Base-by-base conservation (phyloP, 1,140 invertebrate genomes). In the Drosophila yakuba region DNA sequence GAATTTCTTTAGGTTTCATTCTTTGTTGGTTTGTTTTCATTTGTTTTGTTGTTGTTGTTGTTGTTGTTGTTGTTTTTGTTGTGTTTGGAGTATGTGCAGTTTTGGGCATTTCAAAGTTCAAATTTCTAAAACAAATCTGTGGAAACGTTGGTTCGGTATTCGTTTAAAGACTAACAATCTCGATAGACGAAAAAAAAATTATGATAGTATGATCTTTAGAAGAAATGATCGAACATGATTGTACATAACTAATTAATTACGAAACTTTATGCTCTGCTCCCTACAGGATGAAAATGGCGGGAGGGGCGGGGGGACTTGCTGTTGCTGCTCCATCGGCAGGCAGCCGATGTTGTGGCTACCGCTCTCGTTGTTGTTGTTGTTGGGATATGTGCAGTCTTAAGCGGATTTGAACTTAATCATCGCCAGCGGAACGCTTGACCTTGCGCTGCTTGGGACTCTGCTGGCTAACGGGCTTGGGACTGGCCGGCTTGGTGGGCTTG, bases 381-480 rank as follows among this genome's bases (percentile, higher is more conserved):
- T 35, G 59, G 45, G 23, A 44, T 51, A 35, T 58, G 57, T 59
- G 71, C 72, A 88, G 83, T 88, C 83, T 89, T 89, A 32, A 66
- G 64, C 25, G 8, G 32, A 44, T 80, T 68, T 39, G 43, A 43
- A 61, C 52, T 58, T 75, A 75, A 91, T 96, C 95, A 38, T 94
- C 94, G 56, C 95, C 95, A 35, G 94, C 94, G 17, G 95, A 94
- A 84, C 94, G 94, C 92, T 96, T 96, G 17, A 94, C 94, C 93
- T 96, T 96, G 80, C 96, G 94, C 90, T 95, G 94, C 83, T 95
- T 95, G 67, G 96, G 95, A 68, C 95, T 96, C 85, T 96, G 95
- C 51, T 88, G 84, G 60, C 57, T 76, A 35, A 88, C 92, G 83
- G 61, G 93, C 85, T 94, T 94, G 44, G 93, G 93, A 39, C 91